phyloP scores from a whole-genome alignment of 2,797 vertebrate genomes.

The Echeneis naucrates region DNA sequence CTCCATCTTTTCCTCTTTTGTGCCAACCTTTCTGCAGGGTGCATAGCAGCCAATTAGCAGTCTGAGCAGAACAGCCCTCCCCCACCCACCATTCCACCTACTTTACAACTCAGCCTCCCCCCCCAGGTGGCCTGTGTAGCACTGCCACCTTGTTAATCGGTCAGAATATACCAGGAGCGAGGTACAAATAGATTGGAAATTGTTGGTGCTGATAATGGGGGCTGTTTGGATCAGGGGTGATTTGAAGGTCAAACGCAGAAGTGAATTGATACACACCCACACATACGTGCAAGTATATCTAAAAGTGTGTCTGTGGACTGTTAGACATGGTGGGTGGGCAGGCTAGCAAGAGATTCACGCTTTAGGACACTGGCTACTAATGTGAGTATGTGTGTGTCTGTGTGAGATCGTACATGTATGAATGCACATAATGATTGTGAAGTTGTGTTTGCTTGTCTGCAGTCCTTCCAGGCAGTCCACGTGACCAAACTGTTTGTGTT shows the following conservation, averaged over 20 bases:
- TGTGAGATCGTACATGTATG: conserved; percentile 11
- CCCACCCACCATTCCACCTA: neutral
- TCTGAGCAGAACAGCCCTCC: conserved; percentile 41
- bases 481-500: conserved; percentile 48
- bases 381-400: conserved; percentile 24
- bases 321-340: conserved; percentile 74
- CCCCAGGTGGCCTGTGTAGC: conserved; percentile 58
- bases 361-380: conserved; percentile 59
- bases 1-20: conserved; percentile 23
- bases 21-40: conserved; percentile 25
- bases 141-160: conserved; percentile 60
- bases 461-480: conserved; percentile 29
- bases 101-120: conserved; percentile 9
- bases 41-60: conserved; percentile 71
- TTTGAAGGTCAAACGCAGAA: conserved; percentile 79
- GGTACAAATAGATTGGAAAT: conserved; percentile 30
- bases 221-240: conserved; percentile 53
- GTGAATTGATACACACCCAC: conserved; percentile 5
- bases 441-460: conserved; percentile 31
- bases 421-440: conserved; percentile 1
- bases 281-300: conserved; percentile 29
- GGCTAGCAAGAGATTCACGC: conserved; percentile 66
- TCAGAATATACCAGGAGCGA: conserved; percentile 51
- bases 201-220: conserved; percentile 2
- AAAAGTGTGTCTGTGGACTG: conserved; percentile 53